Conservation (phyloP, 2,113 vertebrate genomes). For the Equus przewalskii region DNA sequence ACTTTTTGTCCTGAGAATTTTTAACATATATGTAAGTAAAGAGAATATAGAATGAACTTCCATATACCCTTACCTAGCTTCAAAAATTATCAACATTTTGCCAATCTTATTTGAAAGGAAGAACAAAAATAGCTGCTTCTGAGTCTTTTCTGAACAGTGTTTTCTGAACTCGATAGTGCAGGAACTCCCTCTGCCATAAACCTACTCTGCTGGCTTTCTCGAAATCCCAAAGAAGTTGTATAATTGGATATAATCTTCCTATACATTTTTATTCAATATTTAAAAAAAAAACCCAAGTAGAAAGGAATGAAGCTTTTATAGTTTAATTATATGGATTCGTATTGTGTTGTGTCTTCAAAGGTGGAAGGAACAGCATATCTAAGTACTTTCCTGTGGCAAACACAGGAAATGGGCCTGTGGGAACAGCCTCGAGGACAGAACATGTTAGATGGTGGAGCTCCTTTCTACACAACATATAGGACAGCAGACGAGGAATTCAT, state of each 20-base stretch:
- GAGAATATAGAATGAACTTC: background rate
- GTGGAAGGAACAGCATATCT: conserved; percentile 96
- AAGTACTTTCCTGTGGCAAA: conserved; percentile 97
- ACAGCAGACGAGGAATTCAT: conserved; percentile 93
- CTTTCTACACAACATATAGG: conserved; percentile 95
- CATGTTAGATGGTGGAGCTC: conserved; percentile 94
- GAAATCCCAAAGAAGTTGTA: background rate
- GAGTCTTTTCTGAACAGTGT: background rate
- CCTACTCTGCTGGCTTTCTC: background rate
- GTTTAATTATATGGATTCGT: background rate
- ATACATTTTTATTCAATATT: background rate
- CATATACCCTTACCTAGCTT: background rate
- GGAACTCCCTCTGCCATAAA: background rate
- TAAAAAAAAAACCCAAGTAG: background rate
- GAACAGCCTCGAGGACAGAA: conserved; percentile 91
- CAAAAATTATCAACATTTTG: conserved; percentile 15
- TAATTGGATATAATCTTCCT: background rate
- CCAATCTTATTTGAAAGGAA: conserved; percentile 41
- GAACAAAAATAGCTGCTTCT: background rate
- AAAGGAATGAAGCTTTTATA: background rate
- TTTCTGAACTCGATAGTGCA: background rate
- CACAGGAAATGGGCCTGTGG: conserved; percentile 90
- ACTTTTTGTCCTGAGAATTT: background rate
- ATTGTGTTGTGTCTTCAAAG: conserved; percentile 83
- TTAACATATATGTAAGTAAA: background rate